These are phyloP conservation scores for Anguilla obscura DNA, from an alignment of 2,797 vertebrate species.

Conservation along the genomic window DNA sequence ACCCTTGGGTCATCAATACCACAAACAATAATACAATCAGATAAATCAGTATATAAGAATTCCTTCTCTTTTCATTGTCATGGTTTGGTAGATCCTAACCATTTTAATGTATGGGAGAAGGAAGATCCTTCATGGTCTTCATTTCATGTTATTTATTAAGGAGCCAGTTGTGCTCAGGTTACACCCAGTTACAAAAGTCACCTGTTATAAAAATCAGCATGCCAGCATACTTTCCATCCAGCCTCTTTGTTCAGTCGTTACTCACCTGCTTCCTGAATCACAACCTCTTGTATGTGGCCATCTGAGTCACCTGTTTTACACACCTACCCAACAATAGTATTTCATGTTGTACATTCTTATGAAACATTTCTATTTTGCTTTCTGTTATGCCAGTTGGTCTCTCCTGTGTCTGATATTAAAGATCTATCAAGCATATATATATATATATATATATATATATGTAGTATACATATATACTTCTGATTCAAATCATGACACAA, in stretches of 20 bases:
- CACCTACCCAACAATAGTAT: not conserved
- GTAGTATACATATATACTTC: not conserved
- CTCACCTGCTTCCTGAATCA: conserved; percentile 8
- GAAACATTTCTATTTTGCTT: not conserved
- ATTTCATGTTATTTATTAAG: conserved; percentile 51
- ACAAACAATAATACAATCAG: conserved; percentile 33
- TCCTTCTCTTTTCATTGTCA: not conserved
- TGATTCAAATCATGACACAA: not conserved
- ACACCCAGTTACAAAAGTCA: conserved; percentile 21
- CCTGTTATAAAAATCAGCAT: conserved; percentile 51
- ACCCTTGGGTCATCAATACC: not conserved
- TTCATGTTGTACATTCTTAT: not conserved
- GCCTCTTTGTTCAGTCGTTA: conserved; percentile 36
- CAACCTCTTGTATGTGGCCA: not conserved
- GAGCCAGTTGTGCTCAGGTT: conserved; percentile 46
- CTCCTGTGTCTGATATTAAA: not conserved
- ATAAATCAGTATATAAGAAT: conserved; percentile 31
- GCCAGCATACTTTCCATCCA: conserved; percentile 45
- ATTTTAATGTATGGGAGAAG: conserved; percentile 48
- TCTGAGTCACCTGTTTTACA: not conserved
- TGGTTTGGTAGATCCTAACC: conserved; percentile 45
- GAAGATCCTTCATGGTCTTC: conserved; percentile 34
- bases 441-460: not conserved
- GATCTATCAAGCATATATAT: not conserved
- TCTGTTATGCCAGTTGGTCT: not conserved